These are phyloP conservation scores for Lemur catta DNA, from an alignment of 2,797 vertebrate genomes.

Conservation along the genomic window DNA sequence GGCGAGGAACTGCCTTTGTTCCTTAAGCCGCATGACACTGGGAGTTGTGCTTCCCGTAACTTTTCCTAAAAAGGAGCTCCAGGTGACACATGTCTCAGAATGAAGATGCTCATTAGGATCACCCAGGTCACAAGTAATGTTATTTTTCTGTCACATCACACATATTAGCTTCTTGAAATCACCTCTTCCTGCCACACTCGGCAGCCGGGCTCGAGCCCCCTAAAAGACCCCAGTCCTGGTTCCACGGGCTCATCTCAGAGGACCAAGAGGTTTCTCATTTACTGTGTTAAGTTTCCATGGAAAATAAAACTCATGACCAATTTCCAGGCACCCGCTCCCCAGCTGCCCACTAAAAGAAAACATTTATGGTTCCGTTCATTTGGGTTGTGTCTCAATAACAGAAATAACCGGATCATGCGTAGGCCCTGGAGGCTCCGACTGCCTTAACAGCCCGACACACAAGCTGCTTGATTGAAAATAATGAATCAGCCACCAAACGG, in stretches of 20 bases:
- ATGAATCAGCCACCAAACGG: neutral
- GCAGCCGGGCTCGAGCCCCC: neutral
- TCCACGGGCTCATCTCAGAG: neutral
- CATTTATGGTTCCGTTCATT: constrained; percentile 35
- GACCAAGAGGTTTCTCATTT: neutral
- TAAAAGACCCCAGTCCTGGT: neutral
- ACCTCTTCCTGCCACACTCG: neutral
- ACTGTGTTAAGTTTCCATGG: neutral
- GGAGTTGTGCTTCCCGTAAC: neutral
- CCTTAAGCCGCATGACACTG: accelerated
- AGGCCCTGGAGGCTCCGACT: neutral
- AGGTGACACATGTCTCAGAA: neutral
- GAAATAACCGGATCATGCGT: neutral
- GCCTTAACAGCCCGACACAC: neutral
- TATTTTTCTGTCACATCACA: accelerated
- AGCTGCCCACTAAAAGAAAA: constrained; percentile 19
- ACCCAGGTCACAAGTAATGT: accelerated
- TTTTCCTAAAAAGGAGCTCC: neutral
- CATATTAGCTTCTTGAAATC: neutral
- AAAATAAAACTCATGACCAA: constrained; percentile 19
- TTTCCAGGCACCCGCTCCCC: neutral
- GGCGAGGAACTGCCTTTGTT: accelerated
- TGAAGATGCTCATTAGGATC: neutral
- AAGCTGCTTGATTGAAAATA: constrained; percentile 34
- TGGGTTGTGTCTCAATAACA: constrained; percentile 44